Evolutionary conservation across 2,888 invertebrate genomes (phyloP), one percentile per base, ranked within the genome.

Genomic region (Cephus pygmeus): DNA sequence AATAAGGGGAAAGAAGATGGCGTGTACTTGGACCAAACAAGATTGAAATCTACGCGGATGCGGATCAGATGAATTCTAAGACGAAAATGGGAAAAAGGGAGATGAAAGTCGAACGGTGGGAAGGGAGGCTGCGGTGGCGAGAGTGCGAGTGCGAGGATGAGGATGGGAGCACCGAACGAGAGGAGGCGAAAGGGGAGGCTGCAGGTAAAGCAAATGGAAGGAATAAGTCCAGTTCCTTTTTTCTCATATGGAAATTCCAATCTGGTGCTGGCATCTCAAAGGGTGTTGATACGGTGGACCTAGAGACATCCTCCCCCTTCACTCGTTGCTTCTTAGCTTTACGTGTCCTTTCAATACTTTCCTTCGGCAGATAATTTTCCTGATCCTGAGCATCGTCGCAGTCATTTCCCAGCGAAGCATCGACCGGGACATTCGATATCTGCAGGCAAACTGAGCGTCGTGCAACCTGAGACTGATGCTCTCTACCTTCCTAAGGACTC

Each of bases 241-340:
- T 83, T 83, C 81, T 83, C 83, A 87, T 87, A 88, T 88, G 88
- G 87, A 90, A 90, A 90, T 90, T 88, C 84, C 87, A 88, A 88
- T 89, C 88, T 88, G 89, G 85, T 85, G 85, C 71, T 85, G 85
- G 82, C 86, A 85, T 85, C 83, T 85, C 81, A 83, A 83, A 83
- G 81, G 79, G 79, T 75, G 77, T 40, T 76, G 76, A 75, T 69
- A 73, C 34, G 73, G 69, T 77, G 78, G 12, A 69, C 30, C 30
- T 3, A 15, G 33, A 23, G 73, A 12, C 9, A 4, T n/a, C 36
- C 79, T 35, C 30, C 69, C 36, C 76, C 74, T 77, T 76, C 68
- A 23, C 75, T 78, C 33, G 68, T 31, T 71, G 40, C 40, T 40
- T 40, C 15, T 40, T 40, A 15, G 40, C 15, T 40, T 40, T 40